These are phyloP conservation scores for Rhynchomys soricoides DNA, from an alignment of 2,113 vertebrate genomes.

Conservation along the genomic window DNA sequence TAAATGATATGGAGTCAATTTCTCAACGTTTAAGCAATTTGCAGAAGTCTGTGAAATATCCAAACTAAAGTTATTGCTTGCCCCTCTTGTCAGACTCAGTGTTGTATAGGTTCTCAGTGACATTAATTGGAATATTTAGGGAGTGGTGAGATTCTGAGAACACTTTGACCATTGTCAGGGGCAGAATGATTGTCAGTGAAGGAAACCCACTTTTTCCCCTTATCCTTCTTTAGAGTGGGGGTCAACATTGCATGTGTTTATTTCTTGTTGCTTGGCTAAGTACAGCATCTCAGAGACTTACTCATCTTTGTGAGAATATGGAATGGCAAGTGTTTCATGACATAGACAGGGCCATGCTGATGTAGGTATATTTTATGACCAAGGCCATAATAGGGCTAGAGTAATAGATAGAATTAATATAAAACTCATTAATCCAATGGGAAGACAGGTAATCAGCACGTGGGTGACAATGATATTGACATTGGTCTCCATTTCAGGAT, in stretches of 20 bases:
- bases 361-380: conserved; percentile 91
- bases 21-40: conserved; percentile 92
- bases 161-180: conserved; percentile 93
- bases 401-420: conserved; percentile 76
- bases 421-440: neutral
- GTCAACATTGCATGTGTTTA: conserved; percentile 68
- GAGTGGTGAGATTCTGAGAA: conserved; percentile 93
- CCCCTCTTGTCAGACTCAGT: conserved; percentile 82
- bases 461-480: neutral
- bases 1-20: conserved; percentile 90
- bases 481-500: neutral
- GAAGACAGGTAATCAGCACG: neutral
- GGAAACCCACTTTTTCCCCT: conserved; percentile 91
- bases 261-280: conserved; percentile 82
- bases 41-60: conserved; percentile 92
- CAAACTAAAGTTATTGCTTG: conserved; percentile 89
- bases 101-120: conserved; percentile 88
- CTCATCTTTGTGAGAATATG: conserved; percentile 80
- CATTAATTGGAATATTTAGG: conserved; percentile 89
- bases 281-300: conserved; percentile 86
- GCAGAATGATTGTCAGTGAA: conserved; percentile 93
- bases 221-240: conserved; percentile 71
- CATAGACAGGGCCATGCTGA: conserved; percentile 83
- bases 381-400: conserved; percentile 89
- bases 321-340: conserved; percentile 88